A percentile compares a stretch with the other conserved stretches of the same genome.
phyloP scores from a whole-genome alignment of 2,888 invertebrate species.

The Anarsia innoxiella region DNA sequence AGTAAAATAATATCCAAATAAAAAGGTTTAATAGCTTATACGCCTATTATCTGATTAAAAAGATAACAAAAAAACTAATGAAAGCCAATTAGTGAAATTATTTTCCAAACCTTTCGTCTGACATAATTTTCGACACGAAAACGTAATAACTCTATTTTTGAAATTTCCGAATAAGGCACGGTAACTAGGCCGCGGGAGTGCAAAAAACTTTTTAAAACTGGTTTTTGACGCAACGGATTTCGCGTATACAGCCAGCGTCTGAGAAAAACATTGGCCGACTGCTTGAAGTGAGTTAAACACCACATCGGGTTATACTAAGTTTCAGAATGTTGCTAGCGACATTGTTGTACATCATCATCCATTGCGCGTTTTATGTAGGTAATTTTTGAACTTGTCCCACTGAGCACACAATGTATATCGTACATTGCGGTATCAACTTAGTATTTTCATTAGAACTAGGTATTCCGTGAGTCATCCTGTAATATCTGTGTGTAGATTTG shows the following conservation, averaged over 20 bases:
- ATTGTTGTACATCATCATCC: no score
- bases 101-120: constrained; percentile 36
- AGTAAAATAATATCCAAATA: constrained; percentile 24
- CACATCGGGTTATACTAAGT: constrained; percentile 25
- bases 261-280: constrained; percentile 54
- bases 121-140: constrained; percentile 42
- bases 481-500: constrained; percentile 1
- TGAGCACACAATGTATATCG: no score
- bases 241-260: constrained; percentile 43
- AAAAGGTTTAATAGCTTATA: constrained; percentile 33
- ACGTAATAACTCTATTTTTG: constrained; percentile 5
- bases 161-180: constrained; percentile 23
- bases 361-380: no score
- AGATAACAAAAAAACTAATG: constrained; percentile 14
- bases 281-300: constrained; percentile 29
- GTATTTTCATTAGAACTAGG: constrained; percentile 1
- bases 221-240: constrained; percentile 30
- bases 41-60: constrained; percentile 17
- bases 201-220: constrained; percentile 35
- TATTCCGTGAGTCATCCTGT: constrained; percentile 9
- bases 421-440: no score
- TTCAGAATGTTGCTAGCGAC: constrained; percentile 3
- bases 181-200: constrained; percentile 21
- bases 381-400: no score
- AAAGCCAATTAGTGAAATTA: constrained; percentile 1